These are phyloP conservation scores for Poecilia gillii DNA, from an alignment of 2,797 vertebrate species.

Conservation along the genomic window DNA sequence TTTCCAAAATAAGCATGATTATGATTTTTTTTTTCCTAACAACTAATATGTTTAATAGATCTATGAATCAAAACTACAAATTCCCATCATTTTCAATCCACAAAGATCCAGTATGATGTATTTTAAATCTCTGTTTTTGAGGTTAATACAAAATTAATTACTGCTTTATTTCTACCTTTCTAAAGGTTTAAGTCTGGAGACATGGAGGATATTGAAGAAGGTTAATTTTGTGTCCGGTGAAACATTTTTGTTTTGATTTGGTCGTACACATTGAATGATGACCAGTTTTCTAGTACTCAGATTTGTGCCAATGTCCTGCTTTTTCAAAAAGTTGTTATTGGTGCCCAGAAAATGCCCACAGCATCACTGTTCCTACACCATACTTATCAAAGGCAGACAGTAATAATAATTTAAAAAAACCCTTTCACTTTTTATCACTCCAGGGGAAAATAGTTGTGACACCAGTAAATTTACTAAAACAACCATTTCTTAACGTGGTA, in stretches of 20 bases:
- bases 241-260: not conserved
- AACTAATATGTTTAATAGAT: not conserved
- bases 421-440: not conserved
- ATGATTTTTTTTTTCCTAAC: not conserved
- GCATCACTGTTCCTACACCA: not conserved
- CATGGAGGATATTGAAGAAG: not conserved
- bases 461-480: not conserved
- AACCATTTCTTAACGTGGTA: not conserved
- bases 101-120: not conserved
- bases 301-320: not conserved
- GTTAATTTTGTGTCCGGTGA: not conserved
- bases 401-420: no score
- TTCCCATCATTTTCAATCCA: not conserved
- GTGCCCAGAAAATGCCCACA: not conserved
- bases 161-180: not conserved
- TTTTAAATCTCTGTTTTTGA: not conserved
- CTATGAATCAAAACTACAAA: not conserved
- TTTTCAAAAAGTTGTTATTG: not conserved
- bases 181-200: not conserved
- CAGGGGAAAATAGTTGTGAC: not conserved
- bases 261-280: not conserved
- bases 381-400: not conserved
- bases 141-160: not conserved
- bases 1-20: not conserved
- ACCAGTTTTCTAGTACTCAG: not conserved